Evolutionary conservation across 2,888 invertebrate species (phyloP), one percentile per base, ranked within the genome.

Genomic region (Mimachlamys varia): DNA sequence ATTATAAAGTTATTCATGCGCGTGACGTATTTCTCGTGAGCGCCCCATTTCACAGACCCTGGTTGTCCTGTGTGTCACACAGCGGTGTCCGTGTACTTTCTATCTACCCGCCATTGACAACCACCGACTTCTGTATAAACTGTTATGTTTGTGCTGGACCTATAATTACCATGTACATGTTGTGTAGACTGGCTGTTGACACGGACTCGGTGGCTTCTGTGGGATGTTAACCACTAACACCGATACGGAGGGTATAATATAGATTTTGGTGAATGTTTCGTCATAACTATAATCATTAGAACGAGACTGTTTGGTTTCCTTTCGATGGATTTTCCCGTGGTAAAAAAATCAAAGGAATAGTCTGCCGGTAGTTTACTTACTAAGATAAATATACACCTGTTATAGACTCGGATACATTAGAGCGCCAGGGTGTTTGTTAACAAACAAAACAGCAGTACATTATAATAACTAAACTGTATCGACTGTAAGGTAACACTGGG

Each of bases 291-390:
- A 1, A 15, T 12, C 33, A 33, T 76, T 76, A 76, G 33, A 27
- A 33, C 33, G 76, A 27, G 27, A 76, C 62, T 62, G 62, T 62
- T 62, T 62, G 62, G 62, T 27, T 76, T 76, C 76, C 76, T 76
- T 76, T 27, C 33, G 27, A 76, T 76, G n/a, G 13, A 58, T 58
- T 58, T 58, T 58, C 10, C 76, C 76, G 27, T 58, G 76, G 33
- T 33, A 44, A 44, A 44, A 76, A 76, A 76, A 76, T 76, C 76
- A 76, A 76, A 76, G 76, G 22, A 33, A 22, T 4, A 15, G 33
- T 27, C 13, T 76, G 22, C 27, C 27, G 13, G 62, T n/a, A 76
- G 76, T 76, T 76, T 76, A 76, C 76, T 76, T 76, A 33, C 76
- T 76, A 76, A 76, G 33, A 76, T 33, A 76, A 76, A 76, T 7